These are phyloP conservation scores for Agrochola circellaris DNA, from an alignment of 2,888 invertebrate species.

Conservation along the genomic window DNA sequence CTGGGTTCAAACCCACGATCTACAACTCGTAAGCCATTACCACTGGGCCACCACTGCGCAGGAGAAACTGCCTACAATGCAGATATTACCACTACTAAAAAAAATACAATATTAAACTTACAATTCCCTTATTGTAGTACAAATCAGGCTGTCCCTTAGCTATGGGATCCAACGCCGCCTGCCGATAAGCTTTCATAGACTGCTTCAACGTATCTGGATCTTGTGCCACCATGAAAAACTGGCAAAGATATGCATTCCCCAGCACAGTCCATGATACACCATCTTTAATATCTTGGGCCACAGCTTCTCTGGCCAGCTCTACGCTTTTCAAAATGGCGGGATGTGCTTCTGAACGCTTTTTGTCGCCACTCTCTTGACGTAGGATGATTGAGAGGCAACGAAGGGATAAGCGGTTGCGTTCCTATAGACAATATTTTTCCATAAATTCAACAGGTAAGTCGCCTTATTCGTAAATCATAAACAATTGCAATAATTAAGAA, in stretches of 20 bases:
- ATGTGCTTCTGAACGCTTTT: slow-evolving; percentile 87
- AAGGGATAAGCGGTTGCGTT: slow-evolving; percentile 93
- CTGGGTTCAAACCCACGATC: too few species aligned
- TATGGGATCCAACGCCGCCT: slow-evolving; percentile 93
- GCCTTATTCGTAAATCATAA: neutral
- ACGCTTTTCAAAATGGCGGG: slow-evolving; percentile 93
- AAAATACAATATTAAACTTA: slow-evolving; percentile 84
- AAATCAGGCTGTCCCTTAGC: slow-evolving; percentile 94
- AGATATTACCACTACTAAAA: neutral
- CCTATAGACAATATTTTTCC: slow-evolving; percentile 31
- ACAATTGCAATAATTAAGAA: neutral
- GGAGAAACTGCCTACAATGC: neutral
- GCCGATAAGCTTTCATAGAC: slow-evolving; percentile 95
- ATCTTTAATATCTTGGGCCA: slow-evolving; percentile 94
- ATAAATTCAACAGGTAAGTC: neutral
- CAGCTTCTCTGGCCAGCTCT: slow-evolving; percentile 95
- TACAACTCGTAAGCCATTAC: too few species aligned
- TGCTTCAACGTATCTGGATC: slow-evolving; percentile 93
- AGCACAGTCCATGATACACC: slow-evolving; percentile 96
- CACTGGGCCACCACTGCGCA: too few species aligned
- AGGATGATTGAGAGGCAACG: slow-evolving; percentile 95
- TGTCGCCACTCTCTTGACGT: slow-evolving; percentile 91
- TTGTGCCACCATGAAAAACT: slow-evolving; percentile 94
- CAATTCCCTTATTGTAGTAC: slow-evolving; percentile 95
- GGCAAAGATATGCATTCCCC: slow-evolving; percentile 96